Percentiles rank a stretch among this genome's conserved stretches.
phyloP scores from a whole-genome alignment of 53 echinoderm and acorn worm genomes.

The Hippasteria phrygiana region DNA sequence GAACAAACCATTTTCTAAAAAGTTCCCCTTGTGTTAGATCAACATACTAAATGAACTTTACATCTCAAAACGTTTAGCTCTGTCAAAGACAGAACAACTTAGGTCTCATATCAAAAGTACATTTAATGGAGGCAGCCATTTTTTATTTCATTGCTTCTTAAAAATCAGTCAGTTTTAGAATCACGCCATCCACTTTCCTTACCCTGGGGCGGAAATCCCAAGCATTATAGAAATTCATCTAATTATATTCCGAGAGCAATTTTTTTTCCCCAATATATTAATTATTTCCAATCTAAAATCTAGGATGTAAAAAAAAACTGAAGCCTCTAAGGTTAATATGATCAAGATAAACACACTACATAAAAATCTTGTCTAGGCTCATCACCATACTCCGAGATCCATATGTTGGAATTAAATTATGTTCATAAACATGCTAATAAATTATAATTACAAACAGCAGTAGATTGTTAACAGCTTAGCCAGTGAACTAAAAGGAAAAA shows the following conservation, averaged over 20 bases:
- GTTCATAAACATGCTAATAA: constrained; percentile 67
- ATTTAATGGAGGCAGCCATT: constrained; percentile 62
- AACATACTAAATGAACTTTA: constrained; percentile 52
- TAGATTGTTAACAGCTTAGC: constrained; percentile 47
- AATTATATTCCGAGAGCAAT: constrained; percentile 35
- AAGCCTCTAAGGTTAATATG: constrained; percentile 60
- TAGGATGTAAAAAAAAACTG: constrained; percentile 66
- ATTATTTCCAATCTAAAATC: constrained; percentile 64
- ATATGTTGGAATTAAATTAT: constrained; percentile 34
- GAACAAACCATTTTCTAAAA: constrained; percentile 68
- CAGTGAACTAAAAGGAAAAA: background rate
- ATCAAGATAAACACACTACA: constrained; percentile 25
- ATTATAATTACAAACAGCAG: constrained; percentile 62
- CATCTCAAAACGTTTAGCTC: constrained; percentile 39
- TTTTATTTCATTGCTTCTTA: constrained; percentile 64
- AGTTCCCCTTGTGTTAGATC: constrained; percentile 58
- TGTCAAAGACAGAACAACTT: background rate
- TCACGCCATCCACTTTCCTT: background rate
- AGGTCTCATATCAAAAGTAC: constrained; percentile 63
- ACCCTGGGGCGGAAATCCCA: background rate
- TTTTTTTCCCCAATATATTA: constrained; percentile 71
- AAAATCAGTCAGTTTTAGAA: constrained; percentile 32
- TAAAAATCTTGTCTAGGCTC: background rate
- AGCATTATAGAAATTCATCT: constrained; percentile 36
- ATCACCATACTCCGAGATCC: constrained; percentile 35